These are phyloP conservation scores for Gorsachius magnificus DNA, from an alignment of 2,797 vertebrate genomes.

Conservation along the genomic window DNA sequence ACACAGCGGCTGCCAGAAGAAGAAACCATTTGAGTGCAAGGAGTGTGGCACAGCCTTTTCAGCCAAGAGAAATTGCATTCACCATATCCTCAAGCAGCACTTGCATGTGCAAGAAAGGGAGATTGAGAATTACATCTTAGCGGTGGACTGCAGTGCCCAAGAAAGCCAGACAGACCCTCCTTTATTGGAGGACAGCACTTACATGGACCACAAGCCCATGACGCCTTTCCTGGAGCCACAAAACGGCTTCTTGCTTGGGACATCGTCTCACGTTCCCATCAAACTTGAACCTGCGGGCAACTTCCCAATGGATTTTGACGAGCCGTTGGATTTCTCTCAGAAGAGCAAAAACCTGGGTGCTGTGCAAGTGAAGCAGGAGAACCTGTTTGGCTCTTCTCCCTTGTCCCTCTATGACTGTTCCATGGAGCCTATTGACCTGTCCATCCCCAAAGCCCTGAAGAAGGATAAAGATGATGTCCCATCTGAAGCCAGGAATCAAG, in stretches of 20 bases:
- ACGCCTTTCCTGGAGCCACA: constrained; percentile 71
- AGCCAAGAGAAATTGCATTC: constrained; percentile 94
- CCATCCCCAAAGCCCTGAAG: constrained; percentile 84
- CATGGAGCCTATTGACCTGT: constrained; percentile 91
- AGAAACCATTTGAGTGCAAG: constrained; percentile 92
- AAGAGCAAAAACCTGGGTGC: constrained; percentile 75
- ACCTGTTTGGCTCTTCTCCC: constrained; percentile 56
- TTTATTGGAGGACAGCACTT: constrained; percentile 69
- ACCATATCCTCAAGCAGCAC: constrained; percentile 96
- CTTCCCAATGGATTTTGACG: constrained; percentile 80
- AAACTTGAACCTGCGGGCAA: constrained; percentile 84
- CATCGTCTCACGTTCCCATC: constrained; percentile 70
- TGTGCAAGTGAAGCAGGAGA: constrained; percentile 86
- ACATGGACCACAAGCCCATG: constrained; percentile 67
- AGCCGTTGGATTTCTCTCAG: constrained; percentile 91
- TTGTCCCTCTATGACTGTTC: constrained; percentile 76
- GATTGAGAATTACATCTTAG: constrained; percentile 90
- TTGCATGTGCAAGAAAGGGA: constrained; percentile 90
- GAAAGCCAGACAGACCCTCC: constrained; percentile 59
- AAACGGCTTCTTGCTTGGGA: constrained; percentile 76
- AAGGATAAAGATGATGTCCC: constrained; percentile 67
- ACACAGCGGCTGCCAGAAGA: constrained; percentile 89
- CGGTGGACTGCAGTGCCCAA: constrained; percentile 68
- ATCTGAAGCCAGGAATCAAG: constrained; percentile 71
- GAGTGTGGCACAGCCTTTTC: constrained; percentile 91